A percentile compares a stretch with the other conserved stretches of the same genome.
Evolutionary conservation across 2,888 invertebrate genomes (phyloP).

Genomic region (Cephus runcator): DNA sequence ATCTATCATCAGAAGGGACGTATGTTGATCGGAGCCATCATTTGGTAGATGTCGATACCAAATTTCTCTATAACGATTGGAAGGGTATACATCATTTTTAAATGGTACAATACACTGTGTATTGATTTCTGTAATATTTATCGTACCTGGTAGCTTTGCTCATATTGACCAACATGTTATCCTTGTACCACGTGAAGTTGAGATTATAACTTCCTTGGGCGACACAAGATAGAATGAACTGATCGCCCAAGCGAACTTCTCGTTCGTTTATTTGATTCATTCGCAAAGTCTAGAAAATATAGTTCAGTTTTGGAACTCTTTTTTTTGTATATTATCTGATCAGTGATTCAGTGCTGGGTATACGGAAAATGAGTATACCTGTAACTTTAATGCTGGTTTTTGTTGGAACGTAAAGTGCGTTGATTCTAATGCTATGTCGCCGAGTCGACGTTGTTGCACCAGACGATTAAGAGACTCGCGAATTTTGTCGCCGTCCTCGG

Average conservation of each 20-base stretch:
- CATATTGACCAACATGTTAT: constrained; percentile 79
- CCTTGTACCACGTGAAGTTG: constrained; percentile 85
- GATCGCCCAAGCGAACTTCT: constrained; percentile 76
- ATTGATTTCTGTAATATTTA: background rate
- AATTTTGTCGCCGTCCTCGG: constrained; percentile 68
- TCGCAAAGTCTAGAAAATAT: constrained; percentile 52
- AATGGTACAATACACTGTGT: background rate
- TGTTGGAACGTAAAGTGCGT: constrained; percentile 77
- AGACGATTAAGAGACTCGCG: constrained; percentile 70
- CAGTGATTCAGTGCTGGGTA: background rate
- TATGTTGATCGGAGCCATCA: constrained; percentile 70
- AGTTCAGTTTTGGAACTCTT: background rate
- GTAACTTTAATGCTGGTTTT: constrained; percentile 76
- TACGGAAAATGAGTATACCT: constrained; percentile 67
- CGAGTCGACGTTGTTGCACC: constrained; percentile 72
- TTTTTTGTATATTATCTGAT: background rate
- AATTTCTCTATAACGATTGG: constrained; percentile 51
- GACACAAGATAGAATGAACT: constrained; percentile 81
- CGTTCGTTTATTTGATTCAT: constrained; percentile 55
- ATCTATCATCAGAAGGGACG: constrained; percentile 78
- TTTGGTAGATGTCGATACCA: constrained; percentile 64
- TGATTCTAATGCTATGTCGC: constrained; percentile 72
- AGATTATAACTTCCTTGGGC: constrained; percentile 82
- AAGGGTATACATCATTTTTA: background rate
- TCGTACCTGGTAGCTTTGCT: constrained; percentile 78